phyloP scores from a whole-genome alignment of 2,797 vertebrate species.

The Micropoecilia bifurca region DNA sequence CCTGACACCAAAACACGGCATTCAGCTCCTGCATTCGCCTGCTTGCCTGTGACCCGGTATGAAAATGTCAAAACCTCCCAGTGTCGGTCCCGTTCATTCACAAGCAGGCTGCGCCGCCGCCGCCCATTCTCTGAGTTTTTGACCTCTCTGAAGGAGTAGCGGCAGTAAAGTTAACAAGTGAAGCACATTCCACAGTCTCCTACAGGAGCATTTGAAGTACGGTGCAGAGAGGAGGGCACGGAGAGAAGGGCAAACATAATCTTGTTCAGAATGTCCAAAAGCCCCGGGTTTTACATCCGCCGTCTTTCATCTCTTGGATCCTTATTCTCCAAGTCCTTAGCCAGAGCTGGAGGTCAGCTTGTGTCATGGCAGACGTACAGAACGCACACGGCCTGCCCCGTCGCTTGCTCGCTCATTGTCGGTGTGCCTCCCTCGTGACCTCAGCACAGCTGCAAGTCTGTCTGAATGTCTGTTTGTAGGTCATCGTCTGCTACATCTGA shows the following conservation, averaged over 20 bases:
- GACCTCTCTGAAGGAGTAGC: conserved; percentile 50
- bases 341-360: conserved; percentile 45
- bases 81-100: conserved; percentile 48
- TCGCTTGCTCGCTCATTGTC: conserved; percentile 13
- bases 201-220: conserved; percentile 66
- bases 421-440: conserved; percentile 6
- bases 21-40: conserved; percentile 34
- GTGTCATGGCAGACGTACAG: conserved; percentile 43
- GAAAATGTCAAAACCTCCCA: conserved; percentile 43
- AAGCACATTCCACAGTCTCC: conserved; percentile 39
- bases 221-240: conserved; percentile 49
- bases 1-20: conserved; percentile 62
- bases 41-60: conserved; percentile 51
- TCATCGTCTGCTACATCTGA: background rate
- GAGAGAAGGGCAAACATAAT: conserved; percentile 64
- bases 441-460: conserved; percentile 2
- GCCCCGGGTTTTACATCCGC: conserved; percentile 54
- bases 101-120: conserved; percentile 15
- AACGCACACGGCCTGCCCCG: conserved; percentile 5
- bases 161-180: conserved; percentile 62
- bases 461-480: conserved; percentile 8
- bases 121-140: conserved; percentile 33
- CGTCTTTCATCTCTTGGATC: conserved; percentile 61
- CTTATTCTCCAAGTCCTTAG: conserved; percentile 46
- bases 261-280: conserved; percentile 57